A percentile compares a stretch with the other conserved stretches of the same genome.
Evolutionary conservation across 2,888 invertebrate species (phyloP).

Genomic region (Cantharis rustica): DNA sequence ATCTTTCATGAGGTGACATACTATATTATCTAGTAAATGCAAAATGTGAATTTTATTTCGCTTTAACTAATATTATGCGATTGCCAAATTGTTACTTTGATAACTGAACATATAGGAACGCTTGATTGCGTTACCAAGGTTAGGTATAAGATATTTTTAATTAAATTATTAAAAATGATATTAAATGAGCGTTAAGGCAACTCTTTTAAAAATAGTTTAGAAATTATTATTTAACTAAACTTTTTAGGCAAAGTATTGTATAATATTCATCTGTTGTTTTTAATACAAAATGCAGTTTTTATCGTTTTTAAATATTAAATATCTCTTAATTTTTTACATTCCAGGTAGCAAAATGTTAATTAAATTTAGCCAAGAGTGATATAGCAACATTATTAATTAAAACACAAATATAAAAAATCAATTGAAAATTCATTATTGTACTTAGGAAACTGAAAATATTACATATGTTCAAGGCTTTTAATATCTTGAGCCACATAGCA

Average conservation of each 20-base stretch:
- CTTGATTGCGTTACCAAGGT: no score
- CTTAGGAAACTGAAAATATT: background rate
- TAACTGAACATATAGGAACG: no score
- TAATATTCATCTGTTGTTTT: background rate
- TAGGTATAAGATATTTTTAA: no score
- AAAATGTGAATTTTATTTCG: no score
- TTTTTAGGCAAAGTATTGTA: background rate
- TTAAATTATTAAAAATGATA: no score
- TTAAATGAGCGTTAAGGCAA: no score
- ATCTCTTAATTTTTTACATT: background rate
- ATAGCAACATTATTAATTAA: background rate
- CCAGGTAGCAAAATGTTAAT: background rate
- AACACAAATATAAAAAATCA: background rate
- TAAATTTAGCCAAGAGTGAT: background rate
- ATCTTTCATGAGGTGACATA: no score
- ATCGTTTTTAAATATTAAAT: background rate
- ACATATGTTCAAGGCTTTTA: background rate
- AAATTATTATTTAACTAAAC: no score
- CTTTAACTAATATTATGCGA: no score
- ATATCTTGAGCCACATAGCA: background rate
- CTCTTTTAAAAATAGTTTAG: no score
- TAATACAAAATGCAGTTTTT: background rate
- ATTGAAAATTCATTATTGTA: background rate
- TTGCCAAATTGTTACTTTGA: no score
- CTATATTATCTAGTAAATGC: no score